phyloP scores from a whole-genome alignment of 2,888 invertebrate species.

The Folsomia candida region DNA sequence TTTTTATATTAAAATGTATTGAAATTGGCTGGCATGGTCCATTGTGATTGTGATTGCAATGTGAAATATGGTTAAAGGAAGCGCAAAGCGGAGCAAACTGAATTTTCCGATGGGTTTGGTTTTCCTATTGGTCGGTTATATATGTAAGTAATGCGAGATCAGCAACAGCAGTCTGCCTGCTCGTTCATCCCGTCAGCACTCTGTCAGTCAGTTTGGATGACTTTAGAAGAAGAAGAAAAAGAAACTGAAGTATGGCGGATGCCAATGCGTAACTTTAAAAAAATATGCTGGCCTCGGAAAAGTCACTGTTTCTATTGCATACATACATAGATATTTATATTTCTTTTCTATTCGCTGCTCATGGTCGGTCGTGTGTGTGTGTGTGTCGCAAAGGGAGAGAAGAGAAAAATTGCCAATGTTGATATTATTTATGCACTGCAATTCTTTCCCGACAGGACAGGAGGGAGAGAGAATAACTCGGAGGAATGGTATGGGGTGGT shows the following conservation, averaged over 20 bases:
- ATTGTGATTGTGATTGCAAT: not conserved
- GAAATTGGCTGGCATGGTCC: not conserved
- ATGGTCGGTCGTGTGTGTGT: not conserved
- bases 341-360: not conserved
- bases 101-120: not conserved
- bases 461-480: not conserved
- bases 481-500: not conserved
- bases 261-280: not conserved
- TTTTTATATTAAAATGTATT: constrained; percentile 7
- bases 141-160: not conserved
- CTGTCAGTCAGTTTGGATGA: not conserved
- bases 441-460: not conserved
- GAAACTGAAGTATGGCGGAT: not conserved
- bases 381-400: not conserved
- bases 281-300: not conserved
- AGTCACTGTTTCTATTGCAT: not conserved
- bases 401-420: not conserved
- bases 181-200: too few relatives aligned
- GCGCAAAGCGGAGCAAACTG: not conserved
- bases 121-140: not conserved
- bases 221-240: not conserved
- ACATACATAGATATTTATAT: not conserved
- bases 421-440: constrained; percentile 5
- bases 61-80: not conserved
- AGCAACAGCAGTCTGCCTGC: not conserved